phyloP scores from a whole-genome alignment of 2,797 vertebrate genomes.

The Hirundo rustica region DNA sequence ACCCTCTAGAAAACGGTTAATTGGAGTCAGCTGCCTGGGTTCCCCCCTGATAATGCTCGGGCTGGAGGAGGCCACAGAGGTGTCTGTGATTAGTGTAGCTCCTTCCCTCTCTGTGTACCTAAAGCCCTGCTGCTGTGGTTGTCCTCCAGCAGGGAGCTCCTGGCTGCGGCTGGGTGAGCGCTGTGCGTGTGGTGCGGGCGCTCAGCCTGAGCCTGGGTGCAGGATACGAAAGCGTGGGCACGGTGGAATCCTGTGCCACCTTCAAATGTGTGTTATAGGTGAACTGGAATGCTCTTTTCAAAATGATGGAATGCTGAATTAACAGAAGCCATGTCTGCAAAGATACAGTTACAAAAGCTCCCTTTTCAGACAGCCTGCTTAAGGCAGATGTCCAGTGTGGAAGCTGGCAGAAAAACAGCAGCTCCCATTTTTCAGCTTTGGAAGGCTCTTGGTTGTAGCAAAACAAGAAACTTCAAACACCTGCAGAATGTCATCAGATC shows the following conservation, averaged over 20 bases:
- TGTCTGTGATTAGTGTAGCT: neutral
- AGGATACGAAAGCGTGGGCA: neutral
- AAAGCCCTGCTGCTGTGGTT: neutral
- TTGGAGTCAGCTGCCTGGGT: conserved; percentile 12
- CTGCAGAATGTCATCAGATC: neutral
- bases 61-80: neutral
- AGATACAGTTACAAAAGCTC: neutral
- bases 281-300: conserved; percentile 42
- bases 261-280: neutral
- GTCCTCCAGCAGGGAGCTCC: neutral
- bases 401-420: conserved; percentile 14
- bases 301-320: conserved; percentile 10
- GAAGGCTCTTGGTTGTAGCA: neutral
- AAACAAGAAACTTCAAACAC: conserved; percentile 24
- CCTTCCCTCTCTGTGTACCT: neutral
- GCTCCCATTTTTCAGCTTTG: neutral
- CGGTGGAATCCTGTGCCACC: neutral
- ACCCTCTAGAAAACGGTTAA: neutral
- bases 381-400: neutral
- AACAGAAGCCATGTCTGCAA: neutral
- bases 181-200: neutral
- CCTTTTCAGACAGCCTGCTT: neutral
- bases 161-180: neutral
- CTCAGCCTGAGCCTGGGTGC: neutral
- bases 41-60: neutral